Conservation (phyloP, 1,140 invertebrate genomes). For the Drosophila ohnishii region DNA sequence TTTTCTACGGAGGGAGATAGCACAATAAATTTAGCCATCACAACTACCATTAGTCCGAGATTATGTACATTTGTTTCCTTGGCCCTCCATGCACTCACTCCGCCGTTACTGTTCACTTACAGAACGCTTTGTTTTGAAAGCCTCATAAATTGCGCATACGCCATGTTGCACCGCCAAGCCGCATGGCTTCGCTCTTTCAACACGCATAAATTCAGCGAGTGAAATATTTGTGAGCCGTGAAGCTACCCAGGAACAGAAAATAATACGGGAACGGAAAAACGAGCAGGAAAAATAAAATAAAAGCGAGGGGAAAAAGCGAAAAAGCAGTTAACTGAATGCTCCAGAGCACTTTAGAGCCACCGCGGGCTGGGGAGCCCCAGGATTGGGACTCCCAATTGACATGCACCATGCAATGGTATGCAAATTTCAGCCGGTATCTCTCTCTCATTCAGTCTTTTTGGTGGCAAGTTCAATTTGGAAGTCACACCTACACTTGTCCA, state of each 20-base stretch:
- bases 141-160: constrained; percentile 79
- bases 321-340: constrained; percentile 50
- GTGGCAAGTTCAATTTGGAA: constrained; percentile 69
- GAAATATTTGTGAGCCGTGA: constrained; percentile 73
- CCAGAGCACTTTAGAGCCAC: constrained; percentile 55
- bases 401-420: constrained; percentile 67
- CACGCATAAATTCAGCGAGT: constrained; percentile 71
- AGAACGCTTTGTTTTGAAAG: constrained; percentile 66
- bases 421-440: constrained; percentile 50
- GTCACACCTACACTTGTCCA: constrained; percentile 64
- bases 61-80: constrained; percentile 30
- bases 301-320: constrained; percentile 9
- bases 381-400: constrained; percentile 57
- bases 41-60: constrained; percentile 17
- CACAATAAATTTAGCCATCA: constrained; percentile 16
- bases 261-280: neutral
- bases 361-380: constrained; percentile 1
- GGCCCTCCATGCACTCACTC: constrained; percentile 14
- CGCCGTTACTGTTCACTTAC: constrained; percentile 41
- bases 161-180: constrained; percentile 54
- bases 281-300: constrained; percentile 1
- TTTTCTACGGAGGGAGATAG: neutral
- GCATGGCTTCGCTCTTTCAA: constrained; percentile 25
- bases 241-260: constrained; percentile 15
- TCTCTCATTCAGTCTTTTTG: constrained; percentile 20